Conservation (phyloP, 2,888 invertebrate genomes). For the Himalopsyche anomala region DNA sequence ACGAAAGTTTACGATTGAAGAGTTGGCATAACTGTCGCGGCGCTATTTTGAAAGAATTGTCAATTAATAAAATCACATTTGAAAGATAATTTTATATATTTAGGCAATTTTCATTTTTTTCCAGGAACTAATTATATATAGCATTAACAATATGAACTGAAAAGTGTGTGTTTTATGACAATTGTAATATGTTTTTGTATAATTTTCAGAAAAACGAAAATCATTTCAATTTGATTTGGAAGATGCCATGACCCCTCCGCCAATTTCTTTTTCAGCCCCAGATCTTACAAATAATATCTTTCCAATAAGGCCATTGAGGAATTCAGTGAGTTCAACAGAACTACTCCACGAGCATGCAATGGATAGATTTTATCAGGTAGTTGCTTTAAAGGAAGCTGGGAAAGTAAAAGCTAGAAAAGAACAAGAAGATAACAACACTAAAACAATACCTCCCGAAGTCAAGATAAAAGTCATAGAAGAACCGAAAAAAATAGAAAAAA, state of each 20-base stretch:
- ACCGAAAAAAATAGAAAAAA: slow-evolving; percentile 41
- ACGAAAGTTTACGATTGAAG: neutral
- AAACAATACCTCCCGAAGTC: slow-evolving; percentile 69
- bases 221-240: slow-evolving; percentile 81
- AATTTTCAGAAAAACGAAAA: slow-evolving; percentile 74
- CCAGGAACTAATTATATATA: neutral
- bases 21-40: too few species aligned
- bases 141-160: neutral
- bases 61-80: too few species aligned
- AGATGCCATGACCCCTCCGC: slow-evolving; percentile 85
- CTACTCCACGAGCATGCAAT: slow-evolving; percentile 88
- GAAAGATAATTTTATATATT: too few species aligned
- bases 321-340: slow-evolving; percentile 89
- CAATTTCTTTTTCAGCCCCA: slow-evolving; percentile 88
- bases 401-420: slow-evolving; percentile 69
- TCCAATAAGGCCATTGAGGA: slow-evolving; percentile 80
- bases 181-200: slow-evolving; percentile 22
- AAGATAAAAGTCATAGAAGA: slow-evolving; percentile 66
- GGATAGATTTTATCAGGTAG: slow-evolving; percentile 88
- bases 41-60: too few species aligned
- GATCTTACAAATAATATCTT: slow-evolving; percentile 80
- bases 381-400: slow-evolving; percentile 84
- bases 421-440: slow-evolving; percentile 67
- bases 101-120: neutral
- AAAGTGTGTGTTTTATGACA: neutral